These are phyloP conservation scores for Vipera latastei DNA, from an alignment of 2,797 vertebrate species.

Conservation along the genomic window DNA sequence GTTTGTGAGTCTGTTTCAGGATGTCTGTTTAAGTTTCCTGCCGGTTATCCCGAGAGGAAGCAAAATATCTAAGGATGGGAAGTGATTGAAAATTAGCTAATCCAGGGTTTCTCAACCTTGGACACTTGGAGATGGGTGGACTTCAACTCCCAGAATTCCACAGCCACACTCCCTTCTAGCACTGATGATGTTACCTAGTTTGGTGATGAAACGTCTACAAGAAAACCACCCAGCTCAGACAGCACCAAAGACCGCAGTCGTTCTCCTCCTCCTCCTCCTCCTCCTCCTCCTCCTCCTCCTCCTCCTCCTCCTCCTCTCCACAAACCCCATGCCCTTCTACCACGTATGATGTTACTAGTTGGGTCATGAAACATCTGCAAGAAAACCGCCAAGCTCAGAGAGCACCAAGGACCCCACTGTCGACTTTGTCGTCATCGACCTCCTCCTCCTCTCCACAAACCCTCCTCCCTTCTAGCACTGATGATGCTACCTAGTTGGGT, in stretches of 20 bases:
- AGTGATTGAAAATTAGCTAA: not conserved
- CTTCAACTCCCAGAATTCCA: not conserved
- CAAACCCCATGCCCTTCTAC: too few relatives aligned
- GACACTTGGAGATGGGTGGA: not conserved
- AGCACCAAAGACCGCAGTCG: not conserved
- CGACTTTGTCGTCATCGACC: too few relatives aligned
- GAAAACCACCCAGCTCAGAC: not conserved
- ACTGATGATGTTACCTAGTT: not conserved
- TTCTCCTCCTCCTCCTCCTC: too few relatives aligned
- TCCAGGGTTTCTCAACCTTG: not conserved
- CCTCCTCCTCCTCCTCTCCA: too few relatives aligned
- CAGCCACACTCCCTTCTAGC: not conserved
- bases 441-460: too few relatives aligned
- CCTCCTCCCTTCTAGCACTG: too few relatives aligned
- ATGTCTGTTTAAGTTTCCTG: not conserved
- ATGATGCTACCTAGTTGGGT: too few relatives aligned
- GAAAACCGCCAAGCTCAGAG: too few relatives aligned
- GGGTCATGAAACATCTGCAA: too few relatives aligned
- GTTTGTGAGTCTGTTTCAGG: not conserved
- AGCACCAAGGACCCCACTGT: too few relatives aligned
- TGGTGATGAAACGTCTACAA: not conserved
- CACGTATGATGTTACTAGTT: too few relatives aligned
- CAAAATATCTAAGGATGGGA: not conserved
- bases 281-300: too few relatives aligned
- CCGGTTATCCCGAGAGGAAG: not conserved